Conservation (phyloP, 2,113 vertebrate species). For the Microtus oregoni region DNA sequence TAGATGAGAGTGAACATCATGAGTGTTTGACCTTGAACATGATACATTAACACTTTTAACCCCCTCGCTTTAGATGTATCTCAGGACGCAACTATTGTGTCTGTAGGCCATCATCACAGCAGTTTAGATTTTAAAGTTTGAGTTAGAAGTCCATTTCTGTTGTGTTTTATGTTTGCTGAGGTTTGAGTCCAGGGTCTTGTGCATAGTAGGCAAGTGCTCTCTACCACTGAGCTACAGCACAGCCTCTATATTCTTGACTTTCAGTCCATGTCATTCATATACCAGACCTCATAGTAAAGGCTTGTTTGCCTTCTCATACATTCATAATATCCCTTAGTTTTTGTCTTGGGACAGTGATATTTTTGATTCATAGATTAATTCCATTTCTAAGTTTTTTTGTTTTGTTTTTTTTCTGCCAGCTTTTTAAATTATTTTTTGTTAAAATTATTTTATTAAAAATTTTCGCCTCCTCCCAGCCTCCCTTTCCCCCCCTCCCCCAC, state of each 20-base stretch:
- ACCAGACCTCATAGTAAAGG: fast-evolving
- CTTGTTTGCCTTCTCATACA: not conserved
- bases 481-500: no score
- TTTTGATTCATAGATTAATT: not conserved
- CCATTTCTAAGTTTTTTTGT: not conserved
- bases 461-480: no score
- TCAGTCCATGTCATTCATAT: not conserved
- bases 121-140: not conserved
- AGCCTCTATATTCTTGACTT: not conserved
- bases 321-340: not conserved
- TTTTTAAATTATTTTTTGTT: no score
- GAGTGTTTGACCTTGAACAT: not conserved
- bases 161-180: not conserved
- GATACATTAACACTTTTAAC: not conserved
- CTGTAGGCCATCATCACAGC: not conserved
- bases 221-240: fast-evolving
- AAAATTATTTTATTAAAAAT: no score
- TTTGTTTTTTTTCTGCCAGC: not conserved
- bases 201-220: not conserved
- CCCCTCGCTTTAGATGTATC: not conserved
- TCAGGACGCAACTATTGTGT: not conserved
- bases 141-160: not conserved
- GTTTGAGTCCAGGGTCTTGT: not conserved
- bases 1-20: not conserved
- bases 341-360: not conserved